Evolutionary conservation across 2,797 vertebrate genomes (phyloP), one percentile per base, ranked within the genome.

Genomic region (Scyliorhinus canicula): DNA sequence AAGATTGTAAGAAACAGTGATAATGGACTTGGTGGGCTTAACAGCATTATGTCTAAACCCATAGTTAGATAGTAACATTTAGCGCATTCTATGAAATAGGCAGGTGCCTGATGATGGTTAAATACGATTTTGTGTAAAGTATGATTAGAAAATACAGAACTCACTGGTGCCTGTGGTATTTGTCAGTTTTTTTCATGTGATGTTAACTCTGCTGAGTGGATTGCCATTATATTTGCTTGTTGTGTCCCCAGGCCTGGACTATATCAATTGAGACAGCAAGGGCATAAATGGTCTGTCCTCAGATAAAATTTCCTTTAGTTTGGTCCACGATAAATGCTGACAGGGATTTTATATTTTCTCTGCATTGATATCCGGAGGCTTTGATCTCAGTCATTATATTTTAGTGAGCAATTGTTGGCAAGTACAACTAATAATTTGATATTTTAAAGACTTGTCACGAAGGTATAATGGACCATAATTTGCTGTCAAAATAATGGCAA

Each of bases 401-500:
- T 90, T 11, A 91, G 57, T 65, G 24, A 24, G 1, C 57, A 91
- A 63, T 40, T 65, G n/a, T 40, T 40, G 16, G 57, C 4, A 63
- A n/a, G 19, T 26, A 26, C 0, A 8, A 44, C 77, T 63, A 44
- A 31, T 40, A 63, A 65, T 24, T 82, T 44, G 19, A 47, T 91
- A 63, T 91, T 91, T 91, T 63, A 63, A 91, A 40, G 57, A 91
- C 4, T 63, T 65, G 57, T 63, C 88, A 91, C 5, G 1, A 82
- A 82, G 77, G 40, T 82, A 47, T 91, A 88, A 57, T n/a, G 14
- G 31, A 35, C 14, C 14, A 57, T 88, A 90, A 90, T 63, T 60
- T 63, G 57, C 88, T 90, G 55, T 91, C 57, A 91, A 63, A 50
- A 88, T 91, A 91, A 63, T 24, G 88, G n/a, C 35, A 40, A 63